phyloP scores from a whole-genome alignment of 2,797 vertebrate genomes.

The Pseudomugil tenellus region DNA sequence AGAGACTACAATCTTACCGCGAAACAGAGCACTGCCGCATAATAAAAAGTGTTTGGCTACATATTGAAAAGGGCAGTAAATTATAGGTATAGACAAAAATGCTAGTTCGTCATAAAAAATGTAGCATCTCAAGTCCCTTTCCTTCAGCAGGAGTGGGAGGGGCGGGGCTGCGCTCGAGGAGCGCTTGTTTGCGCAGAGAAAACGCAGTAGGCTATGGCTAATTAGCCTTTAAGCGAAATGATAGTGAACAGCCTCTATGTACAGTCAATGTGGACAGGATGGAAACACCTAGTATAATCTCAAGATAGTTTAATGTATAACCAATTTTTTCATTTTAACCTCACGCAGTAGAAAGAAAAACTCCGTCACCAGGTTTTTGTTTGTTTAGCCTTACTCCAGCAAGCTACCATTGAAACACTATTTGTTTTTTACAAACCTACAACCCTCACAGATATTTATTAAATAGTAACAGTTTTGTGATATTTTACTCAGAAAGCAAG shows the following conservation, averaged over 20 bases:
- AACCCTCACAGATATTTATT: too few species aligned
- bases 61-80: constrained; percentile 41
- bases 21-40: constrained; percentile 5
- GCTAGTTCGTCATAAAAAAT: constrained; percentile 56
- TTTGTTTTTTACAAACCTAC: background rate
- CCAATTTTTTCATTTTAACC: background rate
- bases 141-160: constrained; percentile 61
- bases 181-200: constrained; percentile 49
- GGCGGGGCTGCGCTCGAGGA: constrained; percentile 35
- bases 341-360: background rate
- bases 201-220: constrained; percentile 38
- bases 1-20: constrained; percentile 33
- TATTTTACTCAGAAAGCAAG: too few species aligned
- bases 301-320: background rate
- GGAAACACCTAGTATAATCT: background rate
- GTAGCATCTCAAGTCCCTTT: constrained; percentile 62
- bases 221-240: background rate
- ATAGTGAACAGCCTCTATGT: too few species aligned
- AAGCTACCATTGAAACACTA: background rate
- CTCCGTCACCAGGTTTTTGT: background rate
- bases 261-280: too few species aligned
- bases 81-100: constrained; percentile 10
- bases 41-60: constrained; percentile 24
- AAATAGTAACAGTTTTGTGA: too few species aligned
- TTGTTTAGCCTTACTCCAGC: background rate